These are phyloP conservation scores for Echinops telfairi DNA, from an alignment of 2,113 vertebrate genomes.

Conservation along the genomic window DNA sequence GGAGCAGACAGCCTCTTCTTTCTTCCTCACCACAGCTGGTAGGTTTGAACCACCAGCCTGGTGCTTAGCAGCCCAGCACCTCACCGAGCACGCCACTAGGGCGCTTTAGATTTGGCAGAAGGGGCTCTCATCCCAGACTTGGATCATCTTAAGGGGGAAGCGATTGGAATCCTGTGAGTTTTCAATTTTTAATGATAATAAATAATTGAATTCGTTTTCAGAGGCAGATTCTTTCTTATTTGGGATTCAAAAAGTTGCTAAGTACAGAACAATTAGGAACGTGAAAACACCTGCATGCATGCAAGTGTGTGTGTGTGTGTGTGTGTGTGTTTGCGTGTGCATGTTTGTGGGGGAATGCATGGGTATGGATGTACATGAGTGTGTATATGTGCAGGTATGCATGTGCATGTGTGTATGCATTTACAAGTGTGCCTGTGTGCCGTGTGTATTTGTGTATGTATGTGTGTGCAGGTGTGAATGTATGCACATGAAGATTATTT, in stretches of 20 bases:
- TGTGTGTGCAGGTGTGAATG: too few species aligned
- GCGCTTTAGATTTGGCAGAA: background rate
- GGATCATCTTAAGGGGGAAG: background rate
- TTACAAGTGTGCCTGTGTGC: too few species aligned
- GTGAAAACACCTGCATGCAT: fast-evolving
- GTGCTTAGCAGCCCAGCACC: too few species aligned
- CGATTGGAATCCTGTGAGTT: background rate
- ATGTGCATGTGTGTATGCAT: background rate
- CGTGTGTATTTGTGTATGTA: fast-evolving
- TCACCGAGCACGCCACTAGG: too few species aligned
- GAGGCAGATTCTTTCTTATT: background rate
- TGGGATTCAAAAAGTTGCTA: background rate
- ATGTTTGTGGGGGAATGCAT: too few species aligned
- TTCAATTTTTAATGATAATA: background rate
- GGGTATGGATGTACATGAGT: background rate
- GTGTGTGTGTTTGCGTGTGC: fast-evolving
- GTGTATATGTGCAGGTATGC: fast-evolving
- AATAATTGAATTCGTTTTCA: background rate
- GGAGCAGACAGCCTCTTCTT: too few species aligned
- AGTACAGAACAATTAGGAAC: background rate
- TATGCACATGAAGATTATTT: background rate
- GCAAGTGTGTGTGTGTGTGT: background rate
- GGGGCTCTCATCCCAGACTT: background rate
- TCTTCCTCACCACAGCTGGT: too few species aligned
- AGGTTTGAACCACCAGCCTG: too few species aligned